These are phyloP conservation scores for Pterocles orientalis DNA, from an alignment of 2,113 vertebrate species.

Conservation along the genomic window DNA sequence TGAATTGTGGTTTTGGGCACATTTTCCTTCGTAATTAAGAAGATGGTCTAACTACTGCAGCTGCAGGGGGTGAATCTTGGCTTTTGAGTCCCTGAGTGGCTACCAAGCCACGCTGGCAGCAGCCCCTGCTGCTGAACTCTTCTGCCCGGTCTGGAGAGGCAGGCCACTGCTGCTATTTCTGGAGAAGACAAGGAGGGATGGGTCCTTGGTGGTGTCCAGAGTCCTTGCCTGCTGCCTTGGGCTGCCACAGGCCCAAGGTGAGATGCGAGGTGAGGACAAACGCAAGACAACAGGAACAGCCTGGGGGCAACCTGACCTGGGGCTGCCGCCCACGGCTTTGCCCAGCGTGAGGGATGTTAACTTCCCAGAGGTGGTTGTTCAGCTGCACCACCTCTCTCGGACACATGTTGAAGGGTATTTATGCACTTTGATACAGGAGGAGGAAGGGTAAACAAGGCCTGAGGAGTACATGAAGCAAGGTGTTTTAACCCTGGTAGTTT, in stretches of 20 bases:
- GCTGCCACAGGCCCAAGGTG: background rate
- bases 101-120: background rate
- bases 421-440: background rate
- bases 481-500: background rate
- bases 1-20: slow-evolving; percentile 15
- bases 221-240: background rate
- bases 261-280: background rate
- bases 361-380: background rate
- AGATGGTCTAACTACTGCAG: background rate
- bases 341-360: background rate
- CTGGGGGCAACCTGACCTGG: background rate
- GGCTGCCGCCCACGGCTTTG: background rate
- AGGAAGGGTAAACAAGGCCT: background rate
- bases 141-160: background rate
- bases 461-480: background rate
- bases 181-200: background rate
- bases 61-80: background rate
- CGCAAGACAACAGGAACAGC: rapidly evolving
- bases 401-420: background rate
- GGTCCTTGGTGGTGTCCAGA: background rate
- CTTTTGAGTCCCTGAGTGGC: background rate
- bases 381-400: background rate
- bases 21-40: slow-evolving; percentile 20
- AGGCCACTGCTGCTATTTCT: background rate
- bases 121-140: background rate